phyloP scores from a whole-genome alignment of 2,797 vertebrate genomes.

The Microctenopoma steveboyesi region DNA sequence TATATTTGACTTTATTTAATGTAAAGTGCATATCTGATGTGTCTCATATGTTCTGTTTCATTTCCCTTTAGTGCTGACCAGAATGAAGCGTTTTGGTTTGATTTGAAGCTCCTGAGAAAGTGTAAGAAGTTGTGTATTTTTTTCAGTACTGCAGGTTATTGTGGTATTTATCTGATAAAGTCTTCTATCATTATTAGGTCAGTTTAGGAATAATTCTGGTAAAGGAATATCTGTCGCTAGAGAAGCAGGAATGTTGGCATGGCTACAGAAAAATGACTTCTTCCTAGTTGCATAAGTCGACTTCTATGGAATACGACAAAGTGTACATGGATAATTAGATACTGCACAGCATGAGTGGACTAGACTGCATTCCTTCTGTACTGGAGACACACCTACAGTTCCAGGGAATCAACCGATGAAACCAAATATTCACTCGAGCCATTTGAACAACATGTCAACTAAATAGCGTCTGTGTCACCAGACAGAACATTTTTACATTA shows the following conservation, averaged over 20 bases:
- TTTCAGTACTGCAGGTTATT: neutral
- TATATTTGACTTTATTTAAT: neutral
- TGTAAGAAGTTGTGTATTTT: slow-evolving; percentile 33
- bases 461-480: neutral
- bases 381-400: neutral
- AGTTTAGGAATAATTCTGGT: too few relatives aligned
- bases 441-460: neutral
- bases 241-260: too few relatives aligned
- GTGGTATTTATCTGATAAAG: neutral
- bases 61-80: slow-evolving; percentile 37
- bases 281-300: neutral
- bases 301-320: neutral
- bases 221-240: too few relatives aligned
- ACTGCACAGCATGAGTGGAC: too few relatives aligned
- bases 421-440: neutral
- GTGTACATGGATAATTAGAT: neutral
- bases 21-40: neutral
- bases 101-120: slow-evolving; percentile 40
- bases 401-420: neutral
- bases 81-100: slow-evolving; percentile 45
- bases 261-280: too few relatives aligned
- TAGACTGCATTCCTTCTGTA: neutral
- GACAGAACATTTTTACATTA: neutral
- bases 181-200: too few relatives aligned
- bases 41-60: neutral